Base-by-base conservation (phyloP, 2,888 invertebrate species). In the Rhagophthalmus giganteus region DNA sequence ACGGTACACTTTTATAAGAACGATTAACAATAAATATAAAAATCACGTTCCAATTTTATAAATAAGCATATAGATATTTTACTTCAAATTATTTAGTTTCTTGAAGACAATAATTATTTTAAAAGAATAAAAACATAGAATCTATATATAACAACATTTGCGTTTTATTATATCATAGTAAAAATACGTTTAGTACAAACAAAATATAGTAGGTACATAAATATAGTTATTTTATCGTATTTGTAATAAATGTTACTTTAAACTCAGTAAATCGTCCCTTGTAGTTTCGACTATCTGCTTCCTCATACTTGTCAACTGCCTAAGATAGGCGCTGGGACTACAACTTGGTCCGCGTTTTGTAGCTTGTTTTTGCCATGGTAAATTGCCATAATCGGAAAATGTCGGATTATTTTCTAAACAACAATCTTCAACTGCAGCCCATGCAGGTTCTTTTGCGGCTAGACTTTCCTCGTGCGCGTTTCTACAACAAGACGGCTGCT, bases 261-360 rank as follows among this genome's bases (percentile, higher is more conserved):
- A 20, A 13, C 39, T 30, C 12, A 70, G 64, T 68, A 54, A 66
- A 63, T 59, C 74, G 30, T 79, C 78, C 55, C 76, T 75, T 33
- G 79, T 76, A n/a, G 73, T 74, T 64, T 77, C 77, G 0, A 83
- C 76, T 10, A 81, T 76, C 59, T 82, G 78, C 61, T 76, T 75
- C 58, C 83, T 73, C 69, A 82, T 71, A 42, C 76, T 73, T 7
- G 82, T 79, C 54, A 84, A 74, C 67, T 83, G 80, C 58, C 77
- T 78, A 47, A 83, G 67, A 71, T 81, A 83, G 52, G 79, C 78
- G 42, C 79, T 82, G 1, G 83, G 83, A 60, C 71, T 75, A 34
- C 68, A 70, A 25, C 64, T 63, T 2, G 68, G 61, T 8, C 58
- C 61, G 31, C 63, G 58, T 30, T 61, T 63, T 13, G 24, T 25